Evolutionary conservation across 2,113 vertebrate genomes (phyloP), one percentile per base, ranked within the genome.

Genomic region (Pelmatolapia mariae): DNA sequence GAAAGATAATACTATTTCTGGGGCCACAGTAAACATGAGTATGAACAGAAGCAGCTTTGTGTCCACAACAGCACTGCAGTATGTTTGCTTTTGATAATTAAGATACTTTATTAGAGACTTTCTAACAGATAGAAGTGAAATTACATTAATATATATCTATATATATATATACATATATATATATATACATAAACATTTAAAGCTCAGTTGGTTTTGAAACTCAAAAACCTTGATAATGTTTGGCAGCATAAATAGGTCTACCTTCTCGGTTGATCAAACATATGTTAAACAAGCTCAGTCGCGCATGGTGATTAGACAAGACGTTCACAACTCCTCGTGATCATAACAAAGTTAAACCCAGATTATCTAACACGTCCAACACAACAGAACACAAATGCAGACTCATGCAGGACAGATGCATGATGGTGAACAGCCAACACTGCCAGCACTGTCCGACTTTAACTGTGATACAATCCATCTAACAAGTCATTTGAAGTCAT

Each of bases 391-490:
- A 87, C 45, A 53, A 6, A 86, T 6, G 82, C 8, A 18, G 47
- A 92, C 36, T 86, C 93, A 88, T 92, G 93, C 90, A 89, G 89
- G 86, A 73, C 57, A 13, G 43, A 78, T 59, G 89, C 87, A 76
- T 45, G 80, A 47, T 71, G 82, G 79, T 7, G 80, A 78, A 87
- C 52, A 4, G 80, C 31, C 54, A 53, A 82, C 91, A 91, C 87
- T 86, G 86, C 40, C 82, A 10, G 81, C 59, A 59, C 3, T 3
- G 38, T 76, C 73, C 57, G 8, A 52, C 57, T 33, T 45, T 71
- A 83, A 83, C 80, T 24, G 61, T n/a, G 4, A 45, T 56, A 68
- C 50, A 57, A 24, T 24, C 31, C 26, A 26, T 88, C 73, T 5
- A 56, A 91, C 91, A 91, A 90, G 90, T 90, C 91, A 90, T 85